Evolutionary conservation across 2,797 vertebrate species (phyloP), one percentile per base, ranked within the genome.

Genomic region (Eleutherodactylus coqui): DNA sequence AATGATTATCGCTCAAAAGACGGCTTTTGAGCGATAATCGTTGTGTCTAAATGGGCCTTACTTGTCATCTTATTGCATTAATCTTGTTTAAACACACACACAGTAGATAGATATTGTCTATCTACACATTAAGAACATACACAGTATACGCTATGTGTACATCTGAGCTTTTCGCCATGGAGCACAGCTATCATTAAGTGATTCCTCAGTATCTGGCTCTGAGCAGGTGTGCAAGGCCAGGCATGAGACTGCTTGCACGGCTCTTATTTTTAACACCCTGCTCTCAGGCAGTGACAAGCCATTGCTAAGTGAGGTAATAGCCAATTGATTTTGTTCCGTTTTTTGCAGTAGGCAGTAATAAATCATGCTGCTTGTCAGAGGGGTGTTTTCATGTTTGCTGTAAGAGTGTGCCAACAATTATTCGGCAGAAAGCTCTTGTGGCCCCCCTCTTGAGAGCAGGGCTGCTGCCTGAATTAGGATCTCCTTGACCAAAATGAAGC

Each of bases 291-390:
- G 95, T 97, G 97, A 97, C 96, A 97, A 95, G 94, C 94, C 93
- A 91, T 93, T 91, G 94, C 96, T 97, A 97, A 98, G 97, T 97
- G 96, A 94, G 94, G 96, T 97, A 97, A 97, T 96, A 97, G 96
- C 96, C 96, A 96, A 97, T 97, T 97, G 97, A 97, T 97, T 97
- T 96, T 96, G 96, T 96, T 96, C 95, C 94, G 95, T 97, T 97
- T 97, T 97, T 95, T 96, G 96, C 95, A 94, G 95, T 94, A 96
- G 95, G 94, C 91, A 94, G 95, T 96, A 96, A 97, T 98, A 97
- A 98, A 99, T 98, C 97, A 99, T 94, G 92, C 90, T 78, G 91
- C 95, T 94, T 97, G 97, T 97, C 97, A 97, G 91, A 91, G 92
- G 91, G 93, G 92, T 92, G 90, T 89, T 93, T 96, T 95, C 96